A percentile compares a stretch with the other conserved stretches of the same genome.
Conservation (phyloP, 2,888 invertebrate species). For the Caenorhabditis sulstoni region DNA sequence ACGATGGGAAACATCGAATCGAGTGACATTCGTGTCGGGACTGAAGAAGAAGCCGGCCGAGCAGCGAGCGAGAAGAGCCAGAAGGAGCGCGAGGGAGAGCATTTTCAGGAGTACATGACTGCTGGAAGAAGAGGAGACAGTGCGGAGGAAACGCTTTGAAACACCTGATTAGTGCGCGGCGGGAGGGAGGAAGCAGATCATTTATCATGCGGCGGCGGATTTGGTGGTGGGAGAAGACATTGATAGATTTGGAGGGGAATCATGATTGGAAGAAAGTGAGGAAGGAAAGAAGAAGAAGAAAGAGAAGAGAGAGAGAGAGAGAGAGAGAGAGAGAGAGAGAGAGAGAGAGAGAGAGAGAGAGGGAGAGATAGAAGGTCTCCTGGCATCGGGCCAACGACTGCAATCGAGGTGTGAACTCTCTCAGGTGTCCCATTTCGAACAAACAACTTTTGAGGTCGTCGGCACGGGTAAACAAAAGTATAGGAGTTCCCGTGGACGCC, state of each 20-base stretch:
- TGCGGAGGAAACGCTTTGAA: slow-evolving; percentile 12
- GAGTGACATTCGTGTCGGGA: slow-evolving; percentile 38
- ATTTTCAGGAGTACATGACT: slow-evolving; percentile 11
- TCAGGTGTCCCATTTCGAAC: slow-evolving; percentile 45
- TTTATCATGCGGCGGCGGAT: slow-evolving; percentile 54
- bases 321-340: slow-evolving; percentile 5
- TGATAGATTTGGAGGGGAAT: slow-evolving; percentile 23
- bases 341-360: slow-evolving; percentile 12
- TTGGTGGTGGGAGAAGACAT: slow-evolving; percentile 33
- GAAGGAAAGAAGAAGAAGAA: too few relatives aligned
- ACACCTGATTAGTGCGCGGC: slow-evolving; percentile 55
- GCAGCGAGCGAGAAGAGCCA: slow-evolving; percentile 8
- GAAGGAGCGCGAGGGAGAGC: slow-evolving; percentile 16
- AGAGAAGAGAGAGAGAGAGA: slow-evolving; percentile 8
- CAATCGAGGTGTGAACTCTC: slow-evolving; percentile 48
- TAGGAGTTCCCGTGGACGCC: slow-evolving; percentile 20
- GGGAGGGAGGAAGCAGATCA: slow-evolving; percentile 24
- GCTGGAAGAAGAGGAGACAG: slow-evolving; percentile 19
- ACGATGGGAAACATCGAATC: slow-evolving; percentile 49
- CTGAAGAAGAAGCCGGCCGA: slow-evolving; percentile 19
- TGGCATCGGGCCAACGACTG: slow-evolving; percentile 54
- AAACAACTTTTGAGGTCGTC: slow-evolving; percentile 42
- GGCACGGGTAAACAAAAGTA: slow-evolving; percentile 41
- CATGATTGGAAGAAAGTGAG: slow-evolving; percentile 27
- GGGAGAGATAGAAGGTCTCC: slow-evolving; percentile 1